Base-by-base conservation (phyloP, 2,797 vertebrate genomes). In the Paedocypris micromegethes region DNA sequence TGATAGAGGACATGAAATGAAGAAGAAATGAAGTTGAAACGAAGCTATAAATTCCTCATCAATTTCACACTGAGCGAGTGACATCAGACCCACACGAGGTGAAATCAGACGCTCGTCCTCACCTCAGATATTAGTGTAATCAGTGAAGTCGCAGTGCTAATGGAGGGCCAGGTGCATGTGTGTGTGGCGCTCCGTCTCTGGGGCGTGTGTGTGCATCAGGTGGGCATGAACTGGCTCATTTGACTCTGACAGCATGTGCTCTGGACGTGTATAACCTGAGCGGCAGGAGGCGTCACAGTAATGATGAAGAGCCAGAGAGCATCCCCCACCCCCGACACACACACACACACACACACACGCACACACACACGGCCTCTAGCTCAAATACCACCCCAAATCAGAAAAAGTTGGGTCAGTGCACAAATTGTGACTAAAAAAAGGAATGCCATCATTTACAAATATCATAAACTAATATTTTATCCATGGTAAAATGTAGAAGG, bases 141-240 rank as follows among this genome's bases (percentile, higher is more conserved):
- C 78, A 75, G 75, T 72, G 72, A 78, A 83, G 76, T 73, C 75
- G 72, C 77, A 76, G 72, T 78, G 74, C 70, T 74, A 74, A 79
- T 75, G 65, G 72, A 77, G 72, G 66, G 77, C 80, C 78, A 78
- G 81, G 78, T 80, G 77, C 80, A 73, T 70, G 64, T 65, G 72
- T 72, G 68, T 75, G 72, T 77, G 64, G 73, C 51, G 23, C 62
- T 5, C 58, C 56, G 65, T 68, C 78, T 78, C 57, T 61, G 45
- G 77, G 78, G 70, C 40, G 65, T 60, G 64, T 68, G 70, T 67
- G 68, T 65, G 66, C 82, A 83, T 83, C 82, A 83, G 82, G 82
- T 82, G 82, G 79, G 78, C 75, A 68, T 80, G 79, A 76, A 78
- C 77, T 82, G 80, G 73, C 78, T 81, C 82, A 83, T 82, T 83